phyloP scores from a whole-genome alignment of 2,797 vertebrate species.

The Vipera ursinii region DNA sequence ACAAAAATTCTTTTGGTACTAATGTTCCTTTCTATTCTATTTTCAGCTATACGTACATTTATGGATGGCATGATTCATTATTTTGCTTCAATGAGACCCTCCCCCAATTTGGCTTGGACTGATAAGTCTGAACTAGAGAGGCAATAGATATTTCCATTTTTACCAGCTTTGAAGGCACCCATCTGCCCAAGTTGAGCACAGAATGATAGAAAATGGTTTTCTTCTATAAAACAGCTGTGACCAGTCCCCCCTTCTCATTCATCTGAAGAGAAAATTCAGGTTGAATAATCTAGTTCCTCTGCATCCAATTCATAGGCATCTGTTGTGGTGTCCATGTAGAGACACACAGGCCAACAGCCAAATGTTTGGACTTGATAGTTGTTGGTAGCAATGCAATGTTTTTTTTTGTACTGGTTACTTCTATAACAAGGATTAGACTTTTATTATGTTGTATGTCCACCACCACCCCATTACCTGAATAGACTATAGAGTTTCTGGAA shows the following conservation, averaged over 20 bases:
- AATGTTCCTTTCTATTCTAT: not conserved
- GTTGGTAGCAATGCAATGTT: not conserved
- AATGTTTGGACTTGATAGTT: not conserved
- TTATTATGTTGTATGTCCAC: not conserved
- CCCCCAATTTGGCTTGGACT: not conserved
- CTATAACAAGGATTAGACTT: not conserved
- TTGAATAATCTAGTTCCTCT: not conserved
- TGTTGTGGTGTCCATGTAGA: not conserved
- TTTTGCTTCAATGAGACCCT: not conserved
- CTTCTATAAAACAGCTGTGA: conserved; percentile 16
- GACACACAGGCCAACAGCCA: not conserved
- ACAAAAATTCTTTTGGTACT: not conserved
- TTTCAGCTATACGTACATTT: not conserved
- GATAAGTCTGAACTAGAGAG: not conserved
- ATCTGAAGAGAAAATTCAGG: not conserved
- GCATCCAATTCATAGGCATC: not conserved
- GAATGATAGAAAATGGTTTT: conserved; percentile 28
- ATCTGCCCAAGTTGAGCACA: conserved; percentile 8
- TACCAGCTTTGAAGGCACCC: conserved; percentile 13
- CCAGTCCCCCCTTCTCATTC: not conserved
- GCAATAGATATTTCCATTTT: not conserved
- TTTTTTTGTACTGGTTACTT: not conserved
- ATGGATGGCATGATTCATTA: not conserved
- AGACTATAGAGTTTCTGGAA: not conserved
- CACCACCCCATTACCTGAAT: not conserved